A percentile compares a stretch with the other conserved stretches of the same genome.
Conservation (phyloP, 2,888 invertebrate genomes). For the Aporophyla lueneburgensis region DNA sequence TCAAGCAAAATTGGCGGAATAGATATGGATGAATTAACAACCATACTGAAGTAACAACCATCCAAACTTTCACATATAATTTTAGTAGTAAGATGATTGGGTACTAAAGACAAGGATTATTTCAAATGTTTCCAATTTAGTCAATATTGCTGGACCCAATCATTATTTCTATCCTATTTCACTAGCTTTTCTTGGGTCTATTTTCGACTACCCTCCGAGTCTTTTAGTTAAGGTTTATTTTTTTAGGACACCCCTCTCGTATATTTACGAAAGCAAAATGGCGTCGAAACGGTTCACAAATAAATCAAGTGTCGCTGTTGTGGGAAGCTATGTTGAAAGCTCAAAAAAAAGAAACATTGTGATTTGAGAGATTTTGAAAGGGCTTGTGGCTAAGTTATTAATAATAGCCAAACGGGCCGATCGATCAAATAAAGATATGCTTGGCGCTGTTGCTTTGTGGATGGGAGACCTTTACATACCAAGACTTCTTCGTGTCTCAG, state of each 20-base stretch:
- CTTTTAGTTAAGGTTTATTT: slow-evolving; percentile 54
- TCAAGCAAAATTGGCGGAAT: no score
- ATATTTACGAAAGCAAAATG: slow-evolving; percentile 52
- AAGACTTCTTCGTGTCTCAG: no score
- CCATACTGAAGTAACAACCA: no score
- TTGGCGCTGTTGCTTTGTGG: no score
- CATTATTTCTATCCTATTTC: slow-evolving; percentile 13
- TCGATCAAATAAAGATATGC: no score
- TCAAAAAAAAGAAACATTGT: slow-evolving; percentile 15
- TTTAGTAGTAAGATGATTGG: no score
- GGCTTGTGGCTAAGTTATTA: no score
- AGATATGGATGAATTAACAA: no score
- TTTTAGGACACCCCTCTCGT: slow-evolving; percentile 49
- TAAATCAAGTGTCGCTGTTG: slow-evolving; percentile 41
- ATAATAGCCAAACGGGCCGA: no score
- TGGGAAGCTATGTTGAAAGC: slow-evolving; percentile 24
- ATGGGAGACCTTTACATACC: no score
- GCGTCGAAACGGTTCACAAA: slow-evolving; percentile 41
- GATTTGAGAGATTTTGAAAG: neutral
- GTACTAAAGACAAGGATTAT: neutral
- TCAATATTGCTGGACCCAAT: neutral
- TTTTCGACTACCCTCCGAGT: slow-evolving; percentile 20
- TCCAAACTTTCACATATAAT: no score
- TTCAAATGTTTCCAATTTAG: neutral
- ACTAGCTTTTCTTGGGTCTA: slow-evolving; percentile 14